These are phyloP conservation scores for Ctenoplectra terminalis DNA, from an alignment of 1,140 invertebrate species.

Conservation along the genomic window DNA sequence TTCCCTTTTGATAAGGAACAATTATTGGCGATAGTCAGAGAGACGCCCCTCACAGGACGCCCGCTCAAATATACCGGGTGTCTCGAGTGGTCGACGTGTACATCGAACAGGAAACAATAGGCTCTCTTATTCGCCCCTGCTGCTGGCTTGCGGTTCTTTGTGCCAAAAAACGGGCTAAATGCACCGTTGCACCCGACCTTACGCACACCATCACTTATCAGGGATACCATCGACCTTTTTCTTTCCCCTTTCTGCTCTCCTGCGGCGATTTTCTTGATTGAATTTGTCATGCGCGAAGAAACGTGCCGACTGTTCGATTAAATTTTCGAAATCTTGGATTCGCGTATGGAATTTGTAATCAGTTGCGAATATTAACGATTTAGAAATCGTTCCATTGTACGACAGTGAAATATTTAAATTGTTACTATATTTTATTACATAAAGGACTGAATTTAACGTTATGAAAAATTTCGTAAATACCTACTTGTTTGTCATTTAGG, in stretches of 20 bases:
- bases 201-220: background rate
- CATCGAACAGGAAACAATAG: conserved; percentile 56
- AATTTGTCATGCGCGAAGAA: background rate
- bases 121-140: conserved; percentile 46
- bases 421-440: no score
- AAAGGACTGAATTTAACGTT: no score
- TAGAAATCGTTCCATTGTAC: no score
- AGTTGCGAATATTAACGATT: background rate
- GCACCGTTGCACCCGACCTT: conserved; percentile 25
- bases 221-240: background rate
- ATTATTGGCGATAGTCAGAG: conserved; percentile 67
- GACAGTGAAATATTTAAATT: no score
- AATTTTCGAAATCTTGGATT: conserved; percentile 6
- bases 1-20: conserved; percentile 65
- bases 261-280: conserved; percentile 11
- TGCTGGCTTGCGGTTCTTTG: conserved; percentile 50
- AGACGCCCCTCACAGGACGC: conserved; percentile 57
- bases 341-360: background rate
- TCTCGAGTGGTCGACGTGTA: conserved; percentile 51
- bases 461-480: no score
- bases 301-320: conserved; percentile 8
- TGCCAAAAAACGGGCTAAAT: conserved; percentile 53
- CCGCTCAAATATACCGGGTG: conserved; percentile 61
- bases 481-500: no score
- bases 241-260: background rate